A percentile compares a stretch with the other conserved stretches of the same genome.
Evolutionary conservation across 2,113 vertebrate species (phyloP).

Genomic region (Cochlearius cochlearius): DNA sequence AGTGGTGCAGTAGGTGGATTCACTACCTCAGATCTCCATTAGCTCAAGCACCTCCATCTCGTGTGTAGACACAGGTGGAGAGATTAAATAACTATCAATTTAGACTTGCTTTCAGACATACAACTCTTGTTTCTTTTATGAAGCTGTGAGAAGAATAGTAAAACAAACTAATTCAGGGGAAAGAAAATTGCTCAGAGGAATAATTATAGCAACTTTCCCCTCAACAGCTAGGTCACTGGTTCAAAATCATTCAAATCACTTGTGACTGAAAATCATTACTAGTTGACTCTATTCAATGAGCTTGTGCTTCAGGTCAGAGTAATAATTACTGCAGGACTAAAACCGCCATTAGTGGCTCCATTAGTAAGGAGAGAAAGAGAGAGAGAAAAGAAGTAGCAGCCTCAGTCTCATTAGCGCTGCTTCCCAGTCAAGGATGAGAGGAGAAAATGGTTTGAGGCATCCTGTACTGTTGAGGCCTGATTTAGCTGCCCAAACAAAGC

Average conservation of each 20-base stretch:
- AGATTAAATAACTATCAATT: slow-evolving; percentile 24
- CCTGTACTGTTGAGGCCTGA: not conserved
- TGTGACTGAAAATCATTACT: slow-evolving; percentile 62
- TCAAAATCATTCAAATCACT: slow-evolving; percentile 57
- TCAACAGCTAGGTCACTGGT: slow-evolving; percentile 22
- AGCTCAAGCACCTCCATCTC: not conserved
- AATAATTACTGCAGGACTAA: slow-evolving; percentile 51
- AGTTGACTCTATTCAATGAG: slow-evolving; percentile 52
- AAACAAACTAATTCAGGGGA: slow-evolving; percentile 9
- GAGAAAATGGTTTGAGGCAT: not conserved
- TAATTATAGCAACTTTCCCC: slow-evolving; percentile 39
- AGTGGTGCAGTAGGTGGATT: not conserved
- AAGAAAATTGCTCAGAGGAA: slow-evolving; percentile 43
- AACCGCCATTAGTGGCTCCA: not conserved
- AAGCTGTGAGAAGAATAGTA: slow-evolving; percentile 10
- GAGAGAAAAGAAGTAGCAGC: not conserved
- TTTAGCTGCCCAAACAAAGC: not conserved
- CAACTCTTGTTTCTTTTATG: not conserved
- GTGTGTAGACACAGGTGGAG: not conserved
- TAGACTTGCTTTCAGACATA: slow-evolving; percentile 2
- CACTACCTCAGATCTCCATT: not conserved
- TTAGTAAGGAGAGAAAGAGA: not conserved
- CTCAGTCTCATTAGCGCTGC: not conserved
- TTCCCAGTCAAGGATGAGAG: not conserved
- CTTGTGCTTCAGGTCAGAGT: slow-evolving; percentile 51